phyloP scores from a whole-genome alignment of 2,113 vertebrate genomes.

The Monopterus albus region DNA sequence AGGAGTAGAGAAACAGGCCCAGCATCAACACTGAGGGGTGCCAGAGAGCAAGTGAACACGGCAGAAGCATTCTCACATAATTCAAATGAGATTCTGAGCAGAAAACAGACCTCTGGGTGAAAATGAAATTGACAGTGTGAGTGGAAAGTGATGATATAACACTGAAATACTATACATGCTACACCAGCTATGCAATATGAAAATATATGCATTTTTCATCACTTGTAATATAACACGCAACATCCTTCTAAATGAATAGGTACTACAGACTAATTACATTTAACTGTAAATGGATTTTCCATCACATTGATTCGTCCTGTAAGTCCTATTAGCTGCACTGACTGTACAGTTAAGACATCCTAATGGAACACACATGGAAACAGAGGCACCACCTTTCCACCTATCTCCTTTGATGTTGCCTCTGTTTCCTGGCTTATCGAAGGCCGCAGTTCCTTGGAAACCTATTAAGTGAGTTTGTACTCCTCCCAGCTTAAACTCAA shows the following conservation, averaged over 20 bases:
- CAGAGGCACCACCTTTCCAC: slow-evolving; percentile 33
- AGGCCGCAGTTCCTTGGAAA: slow-evolving; percentile 65
- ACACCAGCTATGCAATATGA: background rate
- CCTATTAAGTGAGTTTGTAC: slow-evolving; percentile 65
- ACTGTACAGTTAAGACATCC: slow-evolving; percentile 34
- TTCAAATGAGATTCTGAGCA: slow-evolving; percentile 31
- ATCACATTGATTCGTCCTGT: slow-evolving; percentile 14
- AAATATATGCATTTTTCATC: background rate
- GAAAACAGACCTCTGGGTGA: slow-evolving; percentile 30
- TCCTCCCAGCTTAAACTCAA: slow-evolving; percentile 67
- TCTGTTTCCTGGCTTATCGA: slow-evolving; percentile 66
- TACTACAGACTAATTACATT: background rate
- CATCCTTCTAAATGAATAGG: background rate
- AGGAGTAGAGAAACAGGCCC: slow-evolving; percentile 85
- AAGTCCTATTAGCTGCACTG: background rate
- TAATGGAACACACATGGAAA: slow-evolving; percentile 37
- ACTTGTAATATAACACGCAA: background rate
- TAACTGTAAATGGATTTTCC: slow-evolving; percentile 3
- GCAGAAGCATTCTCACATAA: slow-evolving; percentile 17
- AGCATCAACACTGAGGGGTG: slow-evolving; percentile 85
- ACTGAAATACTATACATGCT: background rate
- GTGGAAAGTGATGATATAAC: slow-evolving; percentile 12
- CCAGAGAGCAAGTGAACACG: slow-evolving; percentile 66
- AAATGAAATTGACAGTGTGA: slow-evolving; percentile 29
- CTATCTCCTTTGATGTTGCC: slow-evolving; percentile 52